A percentile compares a stretch with the other conserved stretches of the same genome.
Conservation (phyloP, 2,888 invertebrate genomes). For the Cosmopolites sordidus region DNA sequence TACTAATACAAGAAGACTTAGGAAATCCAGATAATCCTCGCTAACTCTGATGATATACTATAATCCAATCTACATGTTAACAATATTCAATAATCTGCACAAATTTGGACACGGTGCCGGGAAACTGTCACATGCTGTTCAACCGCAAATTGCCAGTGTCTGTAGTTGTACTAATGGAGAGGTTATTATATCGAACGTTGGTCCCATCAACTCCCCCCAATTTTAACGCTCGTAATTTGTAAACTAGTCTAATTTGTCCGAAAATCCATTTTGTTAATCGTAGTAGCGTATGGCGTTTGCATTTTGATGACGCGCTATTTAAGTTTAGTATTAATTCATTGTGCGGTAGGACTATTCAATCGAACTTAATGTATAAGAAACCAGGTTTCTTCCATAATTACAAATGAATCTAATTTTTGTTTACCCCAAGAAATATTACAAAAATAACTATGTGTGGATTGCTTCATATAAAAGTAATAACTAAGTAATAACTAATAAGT, state of each 20-base stretch:
- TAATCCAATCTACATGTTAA: too few species aligned
- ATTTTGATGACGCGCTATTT: constrained; percentile 10
- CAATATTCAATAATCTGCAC: too few species aligned
- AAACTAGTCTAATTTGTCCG: constrained; percentile 20
- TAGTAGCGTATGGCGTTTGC: constrained; percentile 11
- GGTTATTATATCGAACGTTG: constrained; percentile 23
- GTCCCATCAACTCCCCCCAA: constrained; percentile 19
- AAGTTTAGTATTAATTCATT: constrained; percentile 4
- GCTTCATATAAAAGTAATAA: too few species aligned
- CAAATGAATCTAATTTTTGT: too few species aligned
- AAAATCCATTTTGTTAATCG: constrained; percentile 16
- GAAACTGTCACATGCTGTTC: constrained; percentile 18
- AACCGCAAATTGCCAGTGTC: constrained; percentile 19
- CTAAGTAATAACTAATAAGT: too few species aligned
- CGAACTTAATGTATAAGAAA: not conserved
- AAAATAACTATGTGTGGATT: too few species aligned
- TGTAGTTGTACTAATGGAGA: constrained; percentile 22
- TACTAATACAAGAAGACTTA: too few species aligned
- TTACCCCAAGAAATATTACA: too few species aligned
- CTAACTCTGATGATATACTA: too few species aligned
- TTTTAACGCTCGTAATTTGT: constrained; percentile 21
- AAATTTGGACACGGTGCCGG: constrained; percentile 2
- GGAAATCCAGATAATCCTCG: too few species aligned
- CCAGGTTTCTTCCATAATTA: too few species aligned
- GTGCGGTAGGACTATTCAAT: not conserved